phyloP scores from a whole-genome alignment of 2,888 invertebrate species.

The Eristalis pertinax region DNA sequence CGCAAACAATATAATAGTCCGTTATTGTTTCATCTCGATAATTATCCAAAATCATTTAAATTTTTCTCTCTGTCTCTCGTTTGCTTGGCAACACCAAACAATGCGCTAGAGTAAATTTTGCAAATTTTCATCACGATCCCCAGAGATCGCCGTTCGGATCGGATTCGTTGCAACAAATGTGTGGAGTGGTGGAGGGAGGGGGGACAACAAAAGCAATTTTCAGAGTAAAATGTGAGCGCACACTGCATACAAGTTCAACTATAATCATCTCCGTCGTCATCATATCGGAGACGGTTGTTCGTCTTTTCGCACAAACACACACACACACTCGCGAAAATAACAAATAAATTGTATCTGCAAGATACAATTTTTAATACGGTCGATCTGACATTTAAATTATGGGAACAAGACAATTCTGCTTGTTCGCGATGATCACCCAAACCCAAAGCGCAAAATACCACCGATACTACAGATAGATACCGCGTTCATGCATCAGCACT shows the following conservation, averaged over 20 bases:
- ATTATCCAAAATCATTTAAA: constrained; percentile 72
- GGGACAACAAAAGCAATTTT: constrained; percentile 57
- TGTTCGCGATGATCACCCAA: constrained; percentile 68
- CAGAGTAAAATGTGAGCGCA: constrained; percentile 60
- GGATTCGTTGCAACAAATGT: constrained; percentile 23
- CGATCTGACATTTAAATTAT: constrained; percentile 81
- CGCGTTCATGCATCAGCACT: constrained; percentile 66
- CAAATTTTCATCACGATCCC: constrained; percentile 64
- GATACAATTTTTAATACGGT: constrained; percentile 79
- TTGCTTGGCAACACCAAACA: constrained; percentile 28
- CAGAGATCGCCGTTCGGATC: constrained; percentile 57
- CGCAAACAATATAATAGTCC: constrained; percentile 72
- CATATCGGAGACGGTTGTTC: constrained; percentile 65
- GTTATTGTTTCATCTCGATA: constrained; percentile 73
- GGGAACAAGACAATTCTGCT: constrained; percentile 78
- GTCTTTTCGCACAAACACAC: constrained; percentile 20
- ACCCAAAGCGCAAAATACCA: constrained; percentile 69
- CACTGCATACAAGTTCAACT: constrained; percentile 65
- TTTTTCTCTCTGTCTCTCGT: constrained; percentile 4
- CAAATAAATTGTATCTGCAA: constrained; percentile 71
- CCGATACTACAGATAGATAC: constrained; percentile 70
- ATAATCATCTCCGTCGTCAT: constrained; percentile 70
- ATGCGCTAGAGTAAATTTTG: constrained; percentile 49
- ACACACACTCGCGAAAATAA: constrained; percentile 10
- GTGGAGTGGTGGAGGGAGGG: background rate